A percentile compares a stretch with the other conserved stretches of the same genome.
Conservation (phyloP, 2,888 invertebrate genomes). For the Diarsia dahlii region DNA sequence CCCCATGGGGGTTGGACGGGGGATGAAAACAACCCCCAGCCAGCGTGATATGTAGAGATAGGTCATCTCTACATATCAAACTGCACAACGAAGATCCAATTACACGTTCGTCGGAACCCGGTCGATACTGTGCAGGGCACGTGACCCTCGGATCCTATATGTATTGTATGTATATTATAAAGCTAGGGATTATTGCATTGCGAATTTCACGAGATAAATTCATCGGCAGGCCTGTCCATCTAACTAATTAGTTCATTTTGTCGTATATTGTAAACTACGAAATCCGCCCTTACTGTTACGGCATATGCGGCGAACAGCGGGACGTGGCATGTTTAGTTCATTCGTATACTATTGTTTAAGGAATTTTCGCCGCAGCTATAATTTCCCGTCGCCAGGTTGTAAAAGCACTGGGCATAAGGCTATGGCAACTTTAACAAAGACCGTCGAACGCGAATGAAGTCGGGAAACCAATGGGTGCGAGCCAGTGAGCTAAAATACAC, state of each 20-base stretch:
- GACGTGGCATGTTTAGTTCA: not conserved
- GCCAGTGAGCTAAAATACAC: too few relatives aligned
- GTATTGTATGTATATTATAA: not conserved
- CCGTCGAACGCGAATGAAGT: too few relatives aligned
- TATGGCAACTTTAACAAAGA: not conserved
- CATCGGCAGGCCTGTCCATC: not conserved
- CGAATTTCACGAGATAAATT: not conserved
- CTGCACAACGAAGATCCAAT: slow-evolving; percentile 24
- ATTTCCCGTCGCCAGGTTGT: too few relatives aligned
- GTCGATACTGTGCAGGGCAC: slow-evolving; percentile 34
- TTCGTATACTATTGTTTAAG: not conserved
- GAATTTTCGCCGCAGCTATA: too few relatives aligned
- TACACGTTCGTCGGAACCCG: slow-evolving; percentile 39
- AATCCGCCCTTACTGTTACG: too few relatives aligned
- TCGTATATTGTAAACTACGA: not conserved
- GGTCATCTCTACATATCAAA: not conserved
- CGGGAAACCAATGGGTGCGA: too few relatives aligned
- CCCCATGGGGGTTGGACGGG: too few relatives aligned
- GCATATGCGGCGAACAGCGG: not conserved
- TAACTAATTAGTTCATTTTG: slow-evolving; percentile 1
- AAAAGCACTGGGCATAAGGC: not conserved
- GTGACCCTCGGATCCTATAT: slow-evolving; percentile 8
- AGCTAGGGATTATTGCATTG: not conserved
- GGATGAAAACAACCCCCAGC: slow-evolving; percentile 1
- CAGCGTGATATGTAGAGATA: too few relatives aligned